These are phyloP conservation scores for Campylomormyrus numenius DNA, from an alignment of 2,113 vertebrate species.

Conservation along the genomic window DNA sequence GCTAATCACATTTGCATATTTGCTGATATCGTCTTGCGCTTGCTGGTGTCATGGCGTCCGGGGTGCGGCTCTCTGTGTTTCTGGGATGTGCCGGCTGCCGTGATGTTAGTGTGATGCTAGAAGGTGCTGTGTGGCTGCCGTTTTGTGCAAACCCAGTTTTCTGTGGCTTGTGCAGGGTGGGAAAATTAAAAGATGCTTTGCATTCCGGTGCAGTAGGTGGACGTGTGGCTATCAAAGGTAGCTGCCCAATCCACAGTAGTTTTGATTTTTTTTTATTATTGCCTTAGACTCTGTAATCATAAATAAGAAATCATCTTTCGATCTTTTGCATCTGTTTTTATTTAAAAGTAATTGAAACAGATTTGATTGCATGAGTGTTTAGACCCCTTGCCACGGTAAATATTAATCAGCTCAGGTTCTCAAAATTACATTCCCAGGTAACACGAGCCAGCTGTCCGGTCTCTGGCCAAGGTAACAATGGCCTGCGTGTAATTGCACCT, in stretches of 20 bases:
- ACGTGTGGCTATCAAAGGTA: neutral
- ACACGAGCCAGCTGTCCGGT: neutral
- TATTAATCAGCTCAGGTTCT: neutral
- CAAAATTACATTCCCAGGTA: neutral
- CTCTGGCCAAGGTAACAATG: neutral
- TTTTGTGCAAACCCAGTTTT: neutral
- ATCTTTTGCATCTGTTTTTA: neutral
- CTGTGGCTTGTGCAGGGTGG: neutral
- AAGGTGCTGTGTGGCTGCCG: neutral
- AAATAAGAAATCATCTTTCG: neutral
- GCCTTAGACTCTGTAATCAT: neutral
- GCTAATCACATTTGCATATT: constrained; percentile 40
- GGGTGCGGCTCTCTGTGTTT: neutral
- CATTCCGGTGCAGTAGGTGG: neutral
- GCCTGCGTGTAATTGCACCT: neutral
- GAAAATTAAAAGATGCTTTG: neutral
- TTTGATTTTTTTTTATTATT: neutral
- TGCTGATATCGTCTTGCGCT: constrained; percentile 16
- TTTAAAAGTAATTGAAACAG: neutral
- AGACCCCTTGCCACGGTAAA: neutral
- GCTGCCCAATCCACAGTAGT: neutral
- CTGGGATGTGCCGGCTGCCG: neutral
- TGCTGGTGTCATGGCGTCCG: neutral
- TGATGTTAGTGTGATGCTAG: neutral
- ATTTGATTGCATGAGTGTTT: neutral